Evolutionary conservation across 2,888 invertebrate species (phyloP), one percentile per base, ranked within the genome.

Genomic region (Eretmocerus hayati): DNA sequence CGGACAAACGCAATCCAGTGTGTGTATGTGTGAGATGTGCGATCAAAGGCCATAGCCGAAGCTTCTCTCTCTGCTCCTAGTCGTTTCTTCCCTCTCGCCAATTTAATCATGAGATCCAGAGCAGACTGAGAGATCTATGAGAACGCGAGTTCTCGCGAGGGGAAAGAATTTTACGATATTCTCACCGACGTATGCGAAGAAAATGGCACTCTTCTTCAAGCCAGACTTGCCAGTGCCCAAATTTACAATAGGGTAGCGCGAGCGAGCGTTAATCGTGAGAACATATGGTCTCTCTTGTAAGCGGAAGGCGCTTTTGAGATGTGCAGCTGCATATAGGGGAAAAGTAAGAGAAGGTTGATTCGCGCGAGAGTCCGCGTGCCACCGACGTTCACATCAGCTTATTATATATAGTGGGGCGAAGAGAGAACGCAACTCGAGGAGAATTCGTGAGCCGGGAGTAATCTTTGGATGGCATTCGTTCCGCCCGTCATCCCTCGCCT

Each of bases 401-500:
- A 30, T 9, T 9, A 30, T 30, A 30, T 30, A 30, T 13, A 30
- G 30, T 30, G 13, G 8, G 13, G 13, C 8, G 8, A 8, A 13
- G 13, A 9, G 13, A 13, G 13, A 30, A 30, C 8, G 13, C 8
- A 30, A 30, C 13, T 30, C 30, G 13, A 9, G 13, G 13, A 30
- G 30, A 30, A 13, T 30, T 9, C 30, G n/a, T n/a, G n/a, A n/a
- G n/a, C n/a, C n/a, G n/a, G n/a, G n/a, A n/a, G n/a, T n/a, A n/a
- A n/a, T n/a, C n/a, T n/a, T n/a, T n/a, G n/a, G 11, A 26, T 9
- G 26, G 33, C 33, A 9, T 30, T 60, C 61, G 59, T 61, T 62
- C 62, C 64, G 64, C 63, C 64, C 65, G 64, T 60, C 65, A 61
- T 64, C 66, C 62, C 62, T 66, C 64, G 64, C 61, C 63, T 65